A percentile compares a stretch with the other conserved stretches of the same genome.
Evolutionary conservation across 2,888 invertebrate genomes (phyloP).

Genomic region (Lasioglossum vierecki): DNA sequence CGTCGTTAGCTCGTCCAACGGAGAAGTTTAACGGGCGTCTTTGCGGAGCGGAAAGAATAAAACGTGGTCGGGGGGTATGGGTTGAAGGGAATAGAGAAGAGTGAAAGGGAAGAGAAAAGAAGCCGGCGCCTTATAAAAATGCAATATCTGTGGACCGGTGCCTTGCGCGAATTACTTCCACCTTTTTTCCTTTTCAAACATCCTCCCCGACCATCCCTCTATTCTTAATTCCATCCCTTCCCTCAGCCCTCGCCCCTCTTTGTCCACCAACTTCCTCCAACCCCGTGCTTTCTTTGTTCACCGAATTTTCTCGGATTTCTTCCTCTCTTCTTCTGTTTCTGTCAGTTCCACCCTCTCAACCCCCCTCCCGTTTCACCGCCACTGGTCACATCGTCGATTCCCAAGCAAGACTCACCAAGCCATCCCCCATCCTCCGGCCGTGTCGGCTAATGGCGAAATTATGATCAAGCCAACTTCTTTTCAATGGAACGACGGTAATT

Average conservation of each 20-base stretch:
- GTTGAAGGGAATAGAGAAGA: background rate
- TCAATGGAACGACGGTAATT: conserved; percentile 76
- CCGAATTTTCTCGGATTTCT: background rate
- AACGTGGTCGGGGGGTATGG: background rate
- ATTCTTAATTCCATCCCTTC: conserved; percentile 35
- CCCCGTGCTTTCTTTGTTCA: conserved; percentile 19
- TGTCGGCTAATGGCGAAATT: conserved; percentile 74
- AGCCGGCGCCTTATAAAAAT: conserved; percentile 69
- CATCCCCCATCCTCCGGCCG: conserved; percentile 15
- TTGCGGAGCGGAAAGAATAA: conserved; percentile 40
- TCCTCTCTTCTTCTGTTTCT: background rate
- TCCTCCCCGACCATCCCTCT: conserved; percentile 14
- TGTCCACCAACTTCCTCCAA: conserved; percentile 8
- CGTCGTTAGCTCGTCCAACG: conserved; percentile 54
- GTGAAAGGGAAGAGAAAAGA: conserved; percentile 17
- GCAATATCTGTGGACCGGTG: conserved; percentile 70
- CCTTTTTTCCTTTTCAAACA: conserved; percentile 42
- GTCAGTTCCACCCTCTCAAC: too few relatives aligned
- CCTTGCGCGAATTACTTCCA: conserved; percentile 66
- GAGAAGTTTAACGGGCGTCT: conserved; percentile 47
- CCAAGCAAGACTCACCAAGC: conserved; percentile 14
- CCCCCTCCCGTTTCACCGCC: background rate
- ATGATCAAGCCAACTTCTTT: conserved; percentile 75
- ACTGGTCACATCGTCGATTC: conserved; percentile 4
- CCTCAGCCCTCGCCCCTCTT: background rate